Evolutionary conservation across 2,797 vertebrate genomes (phyloP), one percentile per base, ranked within the genome.

Genomic region (Ispidina lecontei): DNA sequence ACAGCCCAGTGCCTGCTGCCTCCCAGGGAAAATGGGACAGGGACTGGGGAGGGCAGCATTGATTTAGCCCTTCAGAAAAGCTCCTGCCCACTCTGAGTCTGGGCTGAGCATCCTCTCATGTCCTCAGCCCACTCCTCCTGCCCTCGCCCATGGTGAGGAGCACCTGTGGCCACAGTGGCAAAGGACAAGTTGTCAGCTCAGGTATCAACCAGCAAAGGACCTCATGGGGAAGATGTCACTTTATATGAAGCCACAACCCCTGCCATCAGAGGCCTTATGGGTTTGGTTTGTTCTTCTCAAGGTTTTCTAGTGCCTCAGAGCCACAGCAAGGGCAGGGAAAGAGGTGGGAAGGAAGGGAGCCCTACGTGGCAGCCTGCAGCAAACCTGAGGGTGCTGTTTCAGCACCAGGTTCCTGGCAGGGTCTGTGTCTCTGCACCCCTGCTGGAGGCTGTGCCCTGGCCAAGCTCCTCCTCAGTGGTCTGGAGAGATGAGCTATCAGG

Each of bases 21-120:
- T 58, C 8, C 25, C 0, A 0, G 8, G 43, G 35, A 69, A 72
- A 63, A 71, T 31, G 67, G 33, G 26, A 72, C 4, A 4, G 10
- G n/a, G 6, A 1, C 3, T 1, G 8, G n/a, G 31, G 41, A 71
- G 9, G 19, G 18, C 28, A 59, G 25, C 7, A 4, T 58, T 65
- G 39, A 25, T 69, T 65, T 47, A 37, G 51, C 14, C 54, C 44
- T 68, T 31, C 3, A 7, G 20, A 78, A n/a, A 26, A 46, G 29
- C 13, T 71, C n/a, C 76, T 75, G 62, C 29, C 56, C 23, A 12
- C 49, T 39, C 62, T 35, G 63, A 77, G 54, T 11, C 35, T 20
- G n/a, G 39, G 19, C 51, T n/a, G 43, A 80, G 22, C 20, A 22
- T 26, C 33, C 28, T 14, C 55, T 76, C 71, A 64, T 37, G 28